Percentiles rank a stretch among this genome's conserved stretches.
Evolutionary conservation across 1,140 invertebrate species (phyloP).

Genomic region (Lordiphosa clarofinis): DNA sequence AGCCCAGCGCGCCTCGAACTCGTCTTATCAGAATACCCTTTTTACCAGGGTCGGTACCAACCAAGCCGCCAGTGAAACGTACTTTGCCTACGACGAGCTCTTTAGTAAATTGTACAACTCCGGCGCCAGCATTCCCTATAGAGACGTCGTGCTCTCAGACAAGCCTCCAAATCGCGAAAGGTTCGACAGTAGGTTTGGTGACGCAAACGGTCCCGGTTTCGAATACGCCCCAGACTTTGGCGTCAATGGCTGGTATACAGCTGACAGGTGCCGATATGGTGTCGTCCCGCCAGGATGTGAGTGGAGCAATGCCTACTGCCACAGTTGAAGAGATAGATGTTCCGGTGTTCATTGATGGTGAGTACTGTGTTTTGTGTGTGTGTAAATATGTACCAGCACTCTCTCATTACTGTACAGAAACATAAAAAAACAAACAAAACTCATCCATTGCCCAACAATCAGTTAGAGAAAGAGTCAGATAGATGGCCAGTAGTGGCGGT

Average conservation of each 20-base stretch:
- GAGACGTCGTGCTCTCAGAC: constrained; percentile 16
- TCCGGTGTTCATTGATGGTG: constrained; percentile 80
- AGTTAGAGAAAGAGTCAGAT: constrained; percentile 73
- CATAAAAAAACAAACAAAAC: not conserved
- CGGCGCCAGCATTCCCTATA: constrained; percentile 60
- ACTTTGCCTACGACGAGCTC: constrained; percentile 46
- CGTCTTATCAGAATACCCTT: constrained; percentile 74
- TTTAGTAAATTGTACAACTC: constrained; percentile 57
- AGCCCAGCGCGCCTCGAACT: constrained; percentile 63
- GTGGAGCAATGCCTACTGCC: constrained; percentile 80
- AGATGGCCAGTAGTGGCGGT: constrained; percentile 47
- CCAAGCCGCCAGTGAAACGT: constrained; percentile 56
- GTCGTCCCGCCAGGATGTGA: constrained; percentile 70
- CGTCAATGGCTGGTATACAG: constrained; percentile 76
- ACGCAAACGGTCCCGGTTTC: constrained; percentile 68
- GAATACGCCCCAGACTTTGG: constrained; percentile 57
- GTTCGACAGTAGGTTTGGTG: constrained; percentile 44
- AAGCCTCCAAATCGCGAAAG: constrained; percentile 32
- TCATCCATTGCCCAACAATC: constrained; percentile 43
- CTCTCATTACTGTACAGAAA: constrained; percentile 65
- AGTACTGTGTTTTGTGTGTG: constrained; percentile 79
- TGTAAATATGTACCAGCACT: constrained; percentile 71
- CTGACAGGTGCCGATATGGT: constrained; percentile 72
- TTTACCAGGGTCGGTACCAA: constrained; percentile 74
- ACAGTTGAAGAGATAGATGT: constrained; percentile 80